Evolutionary conservation across 2,113 vertebrate species (phyloP), one percentile per base, ranked within the genome.

Genomic region (Mola mola): DNA sequence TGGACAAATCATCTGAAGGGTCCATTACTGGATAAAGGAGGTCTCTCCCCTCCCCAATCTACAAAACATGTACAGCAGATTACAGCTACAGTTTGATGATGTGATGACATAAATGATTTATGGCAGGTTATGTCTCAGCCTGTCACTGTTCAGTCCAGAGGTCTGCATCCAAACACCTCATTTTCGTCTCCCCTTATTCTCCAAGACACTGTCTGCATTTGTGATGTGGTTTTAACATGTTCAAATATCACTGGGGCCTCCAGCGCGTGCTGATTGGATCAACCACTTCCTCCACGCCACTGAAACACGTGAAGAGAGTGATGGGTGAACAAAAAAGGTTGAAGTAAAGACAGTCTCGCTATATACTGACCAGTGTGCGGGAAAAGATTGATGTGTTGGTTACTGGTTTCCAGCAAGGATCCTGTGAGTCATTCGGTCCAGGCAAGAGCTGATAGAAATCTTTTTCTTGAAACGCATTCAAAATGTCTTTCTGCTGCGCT

Each of bases 41-140:
- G 71, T 72, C 46, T 72, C 11, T 12, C 60, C 52, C 63, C 62
- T 70, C 75, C 79, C 65, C 76, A 65, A 66, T 78, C 81, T 88
- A 86, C 71, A 72, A 70, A 85, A 90, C 89, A 90, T 85, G 75
- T 91, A 92, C 88, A 92, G 90, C 86, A 91, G 90, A 89, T 89
- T 86, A 85, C 80, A 86, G 80, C 85, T 80, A 89, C 77, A 86
- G 86, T 85, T 81, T 81, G 83, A 79, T 75, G 79, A 86, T 67
- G 65, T 63, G 77, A 83, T 80, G 77, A 88, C 70, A 77, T 78
- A 79, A 82, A 84, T 83, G 81, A 84, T 82, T 71, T 68, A 87
- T 86, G 87, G 83, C 82, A 85, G 82, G 29, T 58, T 76, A 69
- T 82, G 72, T 80, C 55, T 75, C 56, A 44, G 84, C 75, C 78